Base-by-base conservation (phyloP, 1,140 invertebrate species). In the Zaprionus tsacasi region DNA sequence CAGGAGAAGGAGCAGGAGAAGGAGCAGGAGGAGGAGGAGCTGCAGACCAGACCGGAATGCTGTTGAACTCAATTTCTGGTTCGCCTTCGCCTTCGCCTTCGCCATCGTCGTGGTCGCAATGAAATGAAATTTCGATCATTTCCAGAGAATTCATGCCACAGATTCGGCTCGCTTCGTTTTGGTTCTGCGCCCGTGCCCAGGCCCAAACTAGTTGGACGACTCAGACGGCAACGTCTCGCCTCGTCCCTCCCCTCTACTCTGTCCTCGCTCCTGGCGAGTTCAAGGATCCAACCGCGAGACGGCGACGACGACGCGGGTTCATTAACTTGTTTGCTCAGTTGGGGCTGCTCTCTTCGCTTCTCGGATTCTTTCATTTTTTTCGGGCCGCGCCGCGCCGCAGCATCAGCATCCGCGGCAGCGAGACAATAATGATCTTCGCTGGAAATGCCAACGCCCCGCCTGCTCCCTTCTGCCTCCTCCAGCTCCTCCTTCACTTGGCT, bases 401-500 rank as follows among this genome's bases (percentile, higher is more conserved):
- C 63, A 50, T 67, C 70, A 80, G 78, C 81, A 85, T 82, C 70
- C 83, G 83, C 79, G 83, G 38, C 38, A 78, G 70, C 83, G 80
- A 88, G 83, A 89, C 83, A 88, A 83, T 88, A 88, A 88, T 88
- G 83, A 88, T 88, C 83, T 89, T 88, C 83, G 36, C 77, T 88
- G 83, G 83, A 88, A 88, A 73, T 73, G 68, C 74, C 81, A 65
- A 66, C 59, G 65, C 82, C 61, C 35, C 38, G 17, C 11, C 11
- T 48, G 36, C 17, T 27, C 6, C 45, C 35, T 21, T 45, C 30
- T 21, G n/a, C 35, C 12, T 17, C 55, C 21, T 12, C 38, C n/a
- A 21, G 21, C 27, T 30, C 43, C 52, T 59, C 11, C 6, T 35
- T 45, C 40, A 45, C n/a, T 15, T n/a, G 6, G 40, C 40, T 61